These are phyloP conservation scores for Melanerpes aurifrons DNA, from an alignment of 2,113 vertebrate genomes.

Conservation along the genomic window DNA sequence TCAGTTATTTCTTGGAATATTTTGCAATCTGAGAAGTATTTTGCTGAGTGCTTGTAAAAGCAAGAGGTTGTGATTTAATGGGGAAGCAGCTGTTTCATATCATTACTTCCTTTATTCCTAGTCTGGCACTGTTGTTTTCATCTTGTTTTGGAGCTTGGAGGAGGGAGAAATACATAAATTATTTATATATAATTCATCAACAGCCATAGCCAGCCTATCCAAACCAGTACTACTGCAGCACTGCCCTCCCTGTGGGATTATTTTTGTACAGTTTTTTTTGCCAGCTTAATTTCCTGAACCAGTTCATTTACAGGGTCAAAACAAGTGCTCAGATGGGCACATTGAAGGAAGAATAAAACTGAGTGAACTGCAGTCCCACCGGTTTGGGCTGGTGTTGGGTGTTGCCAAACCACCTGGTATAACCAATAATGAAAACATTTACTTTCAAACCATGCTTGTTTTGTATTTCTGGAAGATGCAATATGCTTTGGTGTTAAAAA, in stretches of 20 bases:
- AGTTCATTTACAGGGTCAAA: not conserved
- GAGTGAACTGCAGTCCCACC: not conserved
- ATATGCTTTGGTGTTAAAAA: conserved; percentile 54
- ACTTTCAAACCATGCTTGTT: conserved; percentile 7
- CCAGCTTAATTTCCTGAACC: conserved; percentile 14
- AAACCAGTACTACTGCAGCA: not conserved
- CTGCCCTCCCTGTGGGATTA: conserved; percentile 55
- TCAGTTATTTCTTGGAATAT: not conserved
- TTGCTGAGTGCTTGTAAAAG: not conserved
- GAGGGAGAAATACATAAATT: not conserved
- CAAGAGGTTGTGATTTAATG: not conserved
- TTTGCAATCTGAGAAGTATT: not conserved
- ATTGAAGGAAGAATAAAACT: not conserved
- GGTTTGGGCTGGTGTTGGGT: not conserved
- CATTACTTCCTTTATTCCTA: not conserved
- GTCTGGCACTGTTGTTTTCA: not conserved
- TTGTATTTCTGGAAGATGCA: conserved; percentile 32
- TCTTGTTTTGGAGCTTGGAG: not conserved
- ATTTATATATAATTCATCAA: not conserved
- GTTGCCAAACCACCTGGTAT: not conserved
- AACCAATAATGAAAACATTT: conserved; percentile 1
- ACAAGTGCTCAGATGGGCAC: not conserved
- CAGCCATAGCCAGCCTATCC: not conserved
- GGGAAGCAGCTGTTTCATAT: not conserved
- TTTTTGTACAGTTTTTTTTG: conserved; percentile 33